A percentile compares a stretch with the other conserved stretches of the same genome.
These are phyloP conservation scores for Dasypus novemcinctus DNA, from an alignment of 2,113 vertebrate species.

Conservation along the genomic window DNA sequence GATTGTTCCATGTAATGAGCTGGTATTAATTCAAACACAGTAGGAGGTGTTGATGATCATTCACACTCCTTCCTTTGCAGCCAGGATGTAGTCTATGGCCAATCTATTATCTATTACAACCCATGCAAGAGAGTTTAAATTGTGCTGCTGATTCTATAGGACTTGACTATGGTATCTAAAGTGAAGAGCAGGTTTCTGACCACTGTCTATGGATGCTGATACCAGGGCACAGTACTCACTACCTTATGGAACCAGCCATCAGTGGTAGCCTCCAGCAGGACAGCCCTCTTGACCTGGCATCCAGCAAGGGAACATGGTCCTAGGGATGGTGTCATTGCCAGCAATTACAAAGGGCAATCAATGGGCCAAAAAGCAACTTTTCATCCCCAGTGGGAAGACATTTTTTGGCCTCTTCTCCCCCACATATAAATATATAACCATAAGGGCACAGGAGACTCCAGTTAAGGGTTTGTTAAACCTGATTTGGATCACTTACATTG, in stretches of 20 bases:
- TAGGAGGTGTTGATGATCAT: not conserved
- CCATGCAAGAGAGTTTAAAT: not conserved
- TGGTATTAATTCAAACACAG: not conserved
- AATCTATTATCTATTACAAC: not conserved
- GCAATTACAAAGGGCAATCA: not conserved
- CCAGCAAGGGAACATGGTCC: not conserved
- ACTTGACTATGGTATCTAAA: too few relatives aligned
- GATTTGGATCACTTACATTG: not conserved
- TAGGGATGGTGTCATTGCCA: not conserved
- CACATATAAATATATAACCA: not conserved
- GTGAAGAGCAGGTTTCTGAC: not conserved
- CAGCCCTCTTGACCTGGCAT: not conserved
- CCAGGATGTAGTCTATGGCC: not conserved
- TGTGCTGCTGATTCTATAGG: not conserved
- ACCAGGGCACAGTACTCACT: too few relatives aligned
- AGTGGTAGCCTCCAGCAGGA: not conserved
- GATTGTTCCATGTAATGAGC: not conserved
- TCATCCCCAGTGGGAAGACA: not conserved
- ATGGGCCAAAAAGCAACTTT: not conserved
- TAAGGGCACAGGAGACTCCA: not conserved
- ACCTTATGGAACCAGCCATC: not conserved
- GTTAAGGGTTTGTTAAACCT: not conserved
- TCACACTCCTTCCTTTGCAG: not conserved
- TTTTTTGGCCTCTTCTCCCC: not conserved
- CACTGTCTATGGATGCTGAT: not conserved